Evolutionary conservation across 2,888 invertebrate genomes (phyloP), one percentile per base, ranked within the genome.

Genomic region (Acronicta alni): DNA sequence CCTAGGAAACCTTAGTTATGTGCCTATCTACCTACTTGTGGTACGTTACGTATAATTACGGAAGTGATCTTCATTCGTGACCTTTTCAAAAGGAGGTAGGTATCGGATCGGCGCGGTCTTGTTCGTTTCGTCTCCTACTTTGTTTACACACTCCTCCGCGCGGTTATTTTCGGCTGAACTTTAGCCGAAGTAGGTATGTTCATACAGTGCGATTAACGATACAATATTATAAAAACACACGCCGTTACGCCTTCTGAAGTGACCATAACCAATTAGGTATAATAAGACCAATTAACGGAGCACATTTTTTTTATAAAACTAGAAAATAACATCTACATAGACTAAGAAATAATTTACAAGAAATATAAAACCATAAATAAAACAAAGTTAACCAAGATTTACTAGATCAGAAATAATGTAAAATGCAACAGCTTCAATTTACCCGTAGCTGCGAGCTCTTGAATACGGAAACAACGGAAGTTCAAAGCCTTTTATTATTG

Each of bases 141-240:
- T 76, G 72, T 77, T 76, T 79, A 71, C 68, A 64, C 55, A 54
- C 54, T 60, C 58, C 39, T 57, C 44, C 48, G 63, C 55, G 57
- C 45, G 60, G 67, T 71, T 80, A 80, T 80, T 80, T 80, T 77
- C 35, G 70, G 59, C 47, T 75, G 76, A 70, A 76, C 72, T 74
- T 75, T 75, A 72, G 64, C 32, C 75, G 69, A 54, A 63, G 49
- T 62, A 62, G 57, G 23, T 61, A 64, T 57, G 38, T 61, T 17
- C 44, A 37, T 10, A 57, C 47, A 54, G 37, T 42, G 37, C 26
- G 58, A 60, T 59, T 56, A 58, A 42, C 32, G 68, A 46, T 52
- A 57, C 47, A 47, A 43, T 45, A 26, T 42, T 37, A 43, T 41
- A 35, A n/a, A n/a, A n/a, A n/a, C n/a, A 45, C 16, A 54, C 8